Percentiles rank a stretch among this genome's conserved stretches.
phyloP scores from a whole-genome alignment of 1,140 invertebrate species.

The Eumeta japonica region DNA sequence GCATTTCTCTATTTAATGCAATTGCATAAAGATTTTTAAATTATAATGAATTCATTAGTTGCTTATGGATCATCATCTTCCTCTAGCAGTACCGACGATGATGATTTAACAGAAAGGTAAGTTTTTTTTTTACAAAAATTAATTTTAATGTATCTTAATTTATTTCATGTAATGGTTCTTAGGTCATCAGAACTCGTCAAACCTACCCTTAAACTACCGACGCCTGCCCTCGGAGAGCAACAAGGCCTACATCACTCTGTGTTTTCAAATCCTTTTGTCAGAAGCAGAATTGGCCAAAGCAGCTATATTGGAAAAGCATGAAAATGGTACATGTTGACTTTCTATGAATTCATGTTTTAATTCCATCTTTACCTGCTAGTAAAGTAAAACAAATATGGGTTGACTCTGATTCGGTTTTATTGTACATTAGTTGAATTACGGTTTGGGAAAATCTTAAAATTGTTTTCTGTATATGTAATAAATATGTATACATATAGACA shows the following conservation, averaged over 20 bases:
- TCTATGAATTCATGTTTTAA: slow-evolving; percentile 22
- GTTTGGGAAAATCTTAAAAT: no score
- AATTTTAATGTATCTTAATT: background rate
- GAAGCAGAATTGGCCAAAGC: slow-evolving; percentile 85
- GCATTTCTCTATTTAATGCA: no score
- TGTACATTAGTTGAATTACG: no score
- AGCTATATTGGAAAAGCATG: slow-evolving; percentile 84
- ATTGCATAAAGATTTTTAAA: slow-evolving; percentile 3
- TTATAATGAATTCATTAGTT: slow-evolving; percentile 44
- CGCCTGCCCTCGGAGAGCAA: slow-evolving; percentile 43
- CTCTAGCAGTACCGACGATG: slow-evolving; percentile 29
- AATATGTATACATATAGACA: no score
- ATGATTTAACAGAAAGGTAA: slow-evolving; percentile 30
- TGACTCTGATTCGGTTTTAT: no score
- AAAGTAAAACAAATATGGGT: background rate
- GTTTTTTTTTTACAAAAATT: slow-evolving; percentile 5
- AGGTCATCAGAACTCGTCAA: no score
- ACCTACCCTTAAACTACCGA: slow-evolving; percentile 49
- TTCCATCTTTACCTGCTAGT: background rate
- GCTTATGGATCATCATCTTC: slow-evolving; percentile 51
- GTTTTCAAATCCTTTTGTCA: slow-evolving; percentile 86
- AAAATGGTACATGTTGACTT: slow-evolving; percentile 77
- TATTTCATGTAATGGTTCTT: no score
- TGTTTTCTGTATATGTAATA: no score
- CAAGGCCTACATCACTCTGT: slow-evolving; percentile 58